phyloP scores from a whole-genome alignment of 2,113 vertebrate species.

The Callipepla californica region DNA sequence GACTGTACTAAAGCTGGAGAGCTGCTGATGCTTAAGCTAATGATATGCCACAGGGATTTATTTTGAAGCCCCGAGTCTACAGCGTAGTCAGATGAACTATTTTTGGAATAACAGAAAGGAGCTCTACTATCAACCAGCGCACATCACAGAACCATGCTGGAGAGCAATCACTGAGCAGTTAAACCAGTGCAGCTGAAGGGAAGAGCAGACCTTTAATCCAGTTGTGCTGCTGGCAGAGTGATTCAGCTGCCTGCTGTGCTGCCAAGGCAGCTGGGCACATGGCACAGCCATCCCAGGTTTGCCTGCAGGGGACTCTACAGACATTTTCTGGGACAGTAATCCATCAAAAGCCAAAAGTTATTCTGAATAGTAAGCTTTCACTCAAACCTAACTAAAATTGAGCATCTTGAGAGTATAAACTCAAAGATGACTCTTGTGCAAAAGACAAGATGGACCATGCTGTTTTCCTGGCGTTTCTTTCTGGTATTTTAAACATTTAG shows the following conservation, averaged over 20 bases:
- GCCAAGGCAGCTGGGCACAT: background rate
- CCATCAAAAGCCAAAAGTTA: background rate
- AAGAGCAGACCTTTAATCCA: background rate
- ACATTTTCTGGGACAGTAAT: background rate
- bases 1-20: background rate
- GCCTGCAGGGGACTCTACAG: background rate
- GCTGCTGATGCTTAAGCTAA: background rate
- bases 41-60: accelerated
- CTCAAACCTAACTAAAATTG: background rate
- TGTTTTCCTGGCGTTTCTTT: background rate
- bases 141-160: background rate
- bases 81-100: background rate
- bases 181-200: background rate
- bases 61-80: background rate
- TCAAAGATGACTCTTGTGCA: background rate
- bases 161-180: background rate
- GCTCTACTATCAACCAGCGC: background rate
- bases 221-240: background rate
- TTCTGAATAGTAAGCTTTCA: background rate
- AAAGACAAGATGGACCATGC: background rate
- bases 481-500: conserved; percentile 9
- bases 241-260: background rate
- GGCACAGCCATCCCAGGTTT: background rate
- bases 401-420: background rate
- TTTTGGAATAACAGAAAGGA: background rate